phyloP scores from a whole-genome alignment of 2,113 vertebrate genomes.

The Microtus oregoni region DNA sequence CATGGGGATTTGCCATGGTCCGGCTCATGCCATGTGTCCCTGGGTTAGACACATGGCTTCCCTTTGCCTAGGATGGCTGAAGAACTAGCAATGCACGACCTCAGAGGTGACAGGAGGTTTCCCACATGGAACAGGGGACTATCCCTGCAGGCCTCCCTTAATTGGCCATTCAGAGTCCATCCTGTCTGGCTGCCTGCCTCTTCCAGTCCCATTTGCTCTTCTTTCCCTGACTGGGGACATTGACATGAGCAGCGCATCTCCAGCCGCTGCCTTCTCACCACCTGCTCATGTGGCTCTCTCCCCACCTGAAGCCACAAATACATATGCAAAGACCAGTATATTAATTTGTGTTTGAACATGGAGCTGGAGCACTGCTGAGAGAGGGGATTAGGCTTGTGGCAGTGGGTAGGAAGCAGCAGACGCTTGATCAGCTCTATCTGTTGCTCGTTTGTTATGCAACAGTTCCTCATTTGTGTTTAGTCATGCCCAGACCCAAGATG shows the following conservation, averaged over 20 bases:
- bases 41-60: background rate
- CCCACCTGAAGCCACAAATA: constrained; percentile 74
- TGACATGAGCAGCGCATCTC: constrained; percentile 57
- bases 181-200: background rate
- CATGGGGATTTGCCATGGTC: background rate
- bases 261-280: constrained; percentile 29
- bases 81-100: rapidly evolving
- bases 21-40: background rate
- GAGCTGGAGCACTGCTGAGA: constrained; percentile 38
- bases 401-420: constrained; percentile 67
- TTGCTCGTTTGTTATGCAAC: constrained; percentile 73
- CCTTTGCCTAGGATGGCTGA: background rate
- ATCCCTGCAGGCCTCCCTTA: background rate
- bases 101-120: background rate
- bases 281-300: constrained; percentile 76
- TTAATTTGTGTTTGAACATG: constrained; percentile 73
- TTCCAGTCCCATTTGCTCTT: constrained; percentile 49
- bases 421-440: constrained; percentile 77
- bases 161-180: background rate
- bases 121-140: rapidly evolving
- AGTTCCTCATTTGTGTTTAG: constrained; percentile 48
- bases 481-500: background rate
- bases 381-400: constrained; percentile 53
- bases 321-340: constrained; percentile 78
- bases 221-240: constrained; percentile 42